Evolutionary conservation across 1,140 invertebrate genomes (phyloP).

Genomic region (Lepeophtheirus salmonis): DNA sequence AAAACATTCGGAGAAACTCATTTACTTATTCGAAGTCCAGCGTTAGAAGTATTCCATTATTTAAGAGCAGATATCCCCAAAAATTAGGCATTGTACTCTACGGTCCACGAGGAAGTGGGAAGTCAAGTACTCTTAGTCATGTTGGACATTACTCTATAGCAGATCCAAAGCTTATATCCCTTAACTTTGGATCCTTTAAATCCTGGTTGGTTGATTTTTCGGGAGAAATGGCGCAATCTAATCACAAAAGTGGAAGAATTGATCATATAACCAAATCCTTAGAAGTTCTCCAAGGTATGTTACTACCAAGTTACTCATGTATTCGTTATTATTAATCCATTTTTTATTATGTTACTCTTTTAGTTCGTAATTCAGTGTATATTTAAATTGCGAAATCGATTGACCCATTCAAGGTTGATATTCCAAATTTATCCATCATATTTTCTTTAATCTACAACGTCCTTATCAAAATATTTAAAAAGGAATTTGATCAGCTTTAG

Average conservation of each 20-base stretch:
- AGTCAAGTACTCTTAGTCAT: not conserved
- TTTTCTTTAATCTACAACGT: no score
- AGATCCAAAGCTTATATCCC: not conserved
- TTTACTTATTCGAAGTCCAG: not conserved
- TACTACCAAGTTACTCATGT: no score
- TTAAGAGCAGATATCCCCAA: not conserved
- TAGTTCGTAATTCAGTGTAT: no score
- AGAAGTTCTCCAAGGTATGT: not conserved
- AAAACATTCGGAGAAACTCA: not conserved
- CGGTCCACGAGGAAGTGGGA: not conserved
- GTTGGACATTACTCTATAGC: not conserved
- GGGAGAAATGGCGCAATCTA: not conserved
- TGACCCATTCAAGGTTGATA: no score
- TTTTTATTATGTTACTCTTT: no score
- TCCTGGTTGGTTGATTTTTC: not conserved
- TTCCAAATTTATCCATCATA: no score
- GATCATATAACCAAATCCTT: not conserved
- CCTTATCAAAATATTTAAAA: no score
- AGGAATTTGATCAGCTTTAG: no score
- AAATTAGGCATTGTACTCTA: not conserved
- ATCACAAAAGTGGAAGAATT: not conserved
- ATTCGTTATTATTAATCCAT: no score
- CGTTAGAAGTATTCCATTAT: not conserved
- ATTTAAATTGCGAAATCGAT: no score
- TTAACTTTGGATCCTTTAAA: not conserved